Conservation (phyloP, 2,888 invertebrate genomes). For the Ormyrus nitidulus region DNA sequence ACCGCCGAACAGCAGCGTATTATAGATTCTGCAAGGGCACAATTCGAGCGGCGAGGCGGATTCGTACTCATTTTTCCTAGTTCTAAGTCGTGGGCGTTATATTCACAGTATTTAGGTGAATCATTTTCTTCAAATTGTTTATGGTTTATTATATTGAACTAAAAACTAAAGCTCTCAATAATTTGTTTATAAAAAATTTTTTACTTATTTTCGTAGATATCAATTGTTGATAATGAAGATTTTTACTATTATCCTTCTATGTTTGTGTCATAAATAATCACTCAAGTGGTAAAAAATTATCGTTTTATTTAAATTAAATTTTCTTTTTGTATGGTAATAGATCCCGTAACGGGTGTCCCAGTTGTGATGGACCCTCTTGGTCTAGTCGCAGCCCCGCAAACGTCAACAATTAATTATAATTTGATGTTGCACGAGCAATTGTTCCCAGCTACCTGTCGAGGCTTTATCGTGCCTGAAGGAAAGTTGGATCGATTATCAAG, state of each 20-base stretch:
- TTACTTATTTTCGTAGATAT: constrained; percentile 7
- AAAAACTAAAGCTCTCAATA: neutral
- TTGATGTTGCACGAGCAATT: constrained; percentile 85
- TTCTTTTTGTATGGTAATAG: constrained; percentile 70
- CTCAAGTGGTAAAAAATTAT: no score
- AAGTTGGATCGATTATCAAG: constrained; percentile 71
- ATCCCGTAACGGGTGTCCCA: constrained; percentile 86
- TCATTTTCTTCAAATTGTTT: neutral
- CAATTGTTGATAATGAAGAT: neutral
- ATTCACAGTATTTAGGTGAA: constrained; percentile 85
- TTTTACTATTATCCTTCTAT: neutral
- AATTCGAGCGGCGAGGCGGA: constrained; percentile 90
- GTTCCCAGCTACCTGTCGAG: constrained; percentile 79
- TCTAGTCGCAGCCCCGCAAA: constrained; percentile 77
- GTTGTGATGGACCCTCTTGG: constrained; percentile 75
- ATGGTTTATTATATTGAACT: neutral
- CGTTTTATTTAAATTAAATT: no score
- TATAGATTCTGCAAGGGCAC: constrained; percentile 84
- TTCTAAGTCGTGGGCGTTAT: constrained; percentile 90
- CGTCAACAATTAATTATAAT: constrained; percentile 81
- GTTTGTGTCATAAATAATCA: no score
- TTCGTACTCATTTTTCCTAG: constrained; percentile 95
- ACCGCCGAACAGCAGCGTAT: constrained; percentile 88
- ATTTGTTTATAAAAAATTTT: constrained; percentile 21
- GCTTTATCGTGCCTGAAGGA: constrained; percentile 71